Evolutionary conservation across 2,888 invertebrate species (phyloP).

Genomic region (Camptogramma bilineatum): DNA sequence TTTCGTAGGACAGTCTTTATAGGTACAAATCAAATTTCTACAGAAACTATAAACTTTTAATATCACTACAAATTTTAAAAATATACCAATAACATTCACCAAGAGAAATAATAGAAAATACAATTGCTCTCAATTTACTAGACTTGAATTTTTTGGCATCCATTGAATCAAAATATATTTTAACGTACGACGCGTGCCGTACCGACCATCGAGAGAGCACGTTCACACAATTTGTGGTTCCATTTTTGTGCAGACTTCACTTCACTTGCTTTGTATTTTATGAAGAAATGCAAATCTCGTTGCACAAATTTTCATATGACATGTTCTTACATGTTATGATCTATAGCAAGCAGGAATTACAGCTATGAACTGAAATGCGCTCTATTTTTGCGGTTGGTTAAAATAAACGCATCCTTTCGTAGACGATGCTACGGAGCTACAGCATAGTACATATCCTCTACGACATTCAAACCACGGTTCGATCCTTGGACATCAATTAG

Average conservation of each 20-base stretch:
- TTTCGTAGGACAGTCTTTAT: no score
- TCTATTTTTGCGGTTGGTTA: not conserved
- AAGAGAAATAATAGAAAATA: not conserved
- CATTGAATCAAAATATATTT: conserved; percentile 9
- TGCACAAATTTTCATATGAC: not conserved
- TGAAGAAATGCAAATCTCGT: not conserved
- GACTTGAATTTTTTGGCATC: not conserved
- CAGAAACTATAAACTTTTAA: no score
- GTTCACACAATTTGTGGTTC: conserved; percentile 20
- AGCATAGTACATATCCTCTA: not conserved
- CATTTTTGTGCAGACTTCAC: conserved; percentile 18
- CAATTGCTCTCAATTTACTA: not conserved
- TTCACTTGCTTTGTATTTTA: not conserved
- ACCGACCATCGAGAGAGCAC: conserved; percentile 14
- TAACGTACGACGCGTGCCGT: conserved; percentile 11
- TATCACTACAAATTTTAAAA: no score
- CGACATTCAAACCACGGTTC: not conserved
- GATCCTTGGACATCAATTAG: conserved; percentile 14
- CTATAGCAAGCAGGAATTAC: not conserved
- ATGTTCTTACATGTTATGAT: not conserved
- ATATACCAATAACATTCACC: not conserved
- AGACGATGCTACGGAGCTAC: not conserved
- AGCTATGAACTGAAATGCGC: not conserved
- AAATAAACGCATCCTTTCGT: not conserved
- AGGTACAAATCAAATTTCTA: no score